phyloP scores from a whole-genome alignment of 2,888 invertebrate species.

The Sussaba pulchella region DNA sequence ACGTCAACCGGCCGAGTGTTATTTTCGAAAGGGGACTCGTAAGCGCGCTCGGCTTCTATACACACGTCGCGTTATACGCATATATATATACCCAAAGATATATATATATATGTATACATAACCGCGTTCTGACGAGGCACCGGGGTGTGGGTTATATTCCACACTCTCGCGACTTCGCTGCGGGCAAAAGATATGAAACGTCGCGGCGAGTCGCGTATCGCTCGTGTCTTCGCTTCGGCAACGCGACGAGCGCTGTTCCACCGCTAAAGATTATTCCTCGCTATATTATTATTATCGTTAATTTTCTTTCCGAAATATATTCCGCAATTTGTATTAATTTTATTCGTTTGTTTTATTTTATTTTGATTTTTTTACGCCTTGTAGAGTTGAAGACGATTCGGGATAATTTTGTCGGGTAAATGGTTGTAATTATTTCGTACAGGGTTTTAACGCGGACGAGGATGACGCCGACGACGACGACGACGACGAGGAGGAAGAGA shows the following conservation, averaged over 20 bases:
- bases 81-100: not conserved
- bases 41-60: constrained; percentile 62
- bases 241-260: not conserved
- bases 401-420: too few relatives aligned
- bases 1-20: constrained; percentile 84
- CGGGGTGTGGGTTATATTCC: not conserved
- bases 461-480: not conserved
- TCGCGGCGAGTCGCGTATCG: constrained; percentile 28
- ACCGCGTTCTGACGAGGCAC: not conserved
- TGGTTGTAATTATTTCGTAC: not conserved
- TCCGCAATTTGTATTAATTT: not conserved
- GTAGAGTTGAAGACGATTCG: too few relatives aligned
- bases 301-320: not conserved
- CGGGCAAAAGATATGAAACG: constrained; percentile 51
- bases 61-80: constrained; percentile 29
- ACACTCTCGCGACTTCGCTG: constrained; percentile 33
- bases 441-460: not conserved
- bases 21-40: constrained; percentile 84
- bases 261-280: not conserved
- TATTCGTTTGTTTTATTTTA: not conserved
- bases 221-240: not conserved
- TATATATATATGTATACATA: not conserved
- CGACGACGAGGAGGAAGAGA: constrained; percentile 1
- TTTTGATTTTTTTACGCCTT: not conserved
- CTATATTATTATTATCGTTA: not conserved